Conservation (phyloP, 2,888 invertebrate species). For the Acleris laterana region DNA sequence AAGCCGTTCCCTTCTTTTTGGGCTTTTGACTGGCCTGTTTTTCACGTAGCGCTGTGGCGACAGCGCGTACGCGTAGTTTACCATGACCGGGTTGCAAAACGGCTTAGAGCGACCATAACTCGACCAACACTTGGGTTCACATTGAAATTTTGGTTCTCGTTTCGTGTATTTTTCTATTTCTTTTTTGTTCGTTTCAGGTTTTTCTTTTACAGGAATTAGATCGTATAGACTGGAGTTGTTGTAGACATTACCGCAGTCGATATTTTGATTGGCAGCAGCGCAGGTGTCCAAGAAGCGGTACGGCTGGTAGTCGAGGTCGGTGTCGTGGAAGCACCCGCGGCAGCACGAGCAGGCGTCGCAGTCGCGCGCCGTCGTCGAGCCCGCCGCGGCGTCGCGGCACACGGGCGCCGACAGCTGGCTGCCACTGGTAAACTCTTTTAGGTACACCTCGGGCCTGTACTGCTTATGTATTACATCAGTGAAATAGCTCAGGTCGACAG, state of each 20-base stretch:
- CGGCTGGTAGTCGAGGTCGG: constrained; percentile 53
- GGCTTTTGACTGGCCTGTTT: neutral
- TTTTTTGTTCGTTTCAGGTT: constrained; percentile 45
- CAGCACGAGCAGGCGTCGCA: constrained; percentile 68
- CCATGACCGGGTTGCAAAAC: constrained; percentile 36
- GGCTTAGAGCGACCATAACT: constrained; percentile 49
- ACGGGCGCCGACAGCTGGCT: constrained; percentile 65
- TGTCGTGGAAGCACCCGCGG: constrained; percentile 59
- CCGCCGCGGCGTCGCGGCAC: constrained; percentile 53
- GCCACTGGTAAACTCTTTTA: constrained; percentile 51
- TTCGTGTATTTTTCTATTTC: constrained; percentile 42
- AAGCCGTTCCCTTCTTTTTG: constrained; percentile 11
- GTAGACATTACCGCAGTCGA: constrained; percentile 48
- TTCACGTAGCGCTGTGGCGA: neutral
- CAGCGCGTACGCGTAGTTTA: constrained; percentile 44
- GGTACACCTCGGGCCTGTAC: constrained; percentile 51
- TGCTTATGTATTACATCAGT: constrained; percentile 58
- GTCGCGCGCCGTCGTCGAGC: constrained; percentile 34
- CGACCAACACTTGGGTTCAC: constrained; percentile 48
- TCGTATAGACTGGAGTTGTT: constrained; percentile 71
- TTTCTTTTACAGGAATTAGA: constrained; percentile 70
- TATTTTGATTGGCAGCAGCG: constrained; percentile 32
- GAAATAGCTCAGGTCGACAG: constrained; percentile 48
- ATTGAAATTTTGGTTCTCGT: constrained; percentile 45
- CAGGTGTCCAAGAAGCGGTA: neutral